Evolutionary conservation across 2,797 vertebrate species (phyloP).

Genomic region (Gadopsis marmoratus): DNA sequence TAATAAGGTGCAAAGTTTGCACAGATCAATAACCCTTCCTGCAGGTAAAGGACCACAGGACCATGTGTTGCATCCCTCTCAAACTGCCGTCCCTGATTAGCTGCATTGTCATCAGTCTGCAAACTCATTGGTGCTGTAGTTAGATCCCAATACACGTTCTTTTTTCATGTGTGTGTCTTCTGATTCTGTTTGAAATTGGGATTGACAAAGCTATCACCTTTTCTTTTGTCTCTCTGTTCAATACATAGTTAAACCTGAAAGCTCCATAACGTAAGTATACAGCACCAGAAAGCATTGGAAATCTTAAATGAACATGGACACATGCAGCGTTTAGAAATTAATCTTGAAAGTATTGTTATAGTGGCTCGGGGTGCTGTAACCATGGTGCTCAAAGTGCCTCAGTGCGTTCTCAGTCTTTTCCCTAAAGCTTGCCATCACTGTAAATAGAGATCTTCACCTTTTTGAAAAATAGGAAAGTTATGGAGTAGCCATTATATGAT

Average conservation of each 20-base stretch:
- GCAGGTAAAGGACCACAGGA: constrained; percentile 48
- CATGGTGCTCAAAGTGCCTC: neutral
- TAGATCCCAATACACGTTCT: neutral
- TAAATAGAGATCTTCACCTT: constrained; percentile 14
- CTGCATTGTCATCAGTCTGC: constrained; percentile 19
- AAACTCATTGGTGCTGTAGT: constrained; percentile 5
- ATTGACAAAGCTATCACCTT: neutral
- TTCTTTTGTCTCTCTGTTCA: neutral
- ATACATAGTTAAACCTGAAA: neutral
- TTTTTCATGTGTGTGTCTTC: neutral
- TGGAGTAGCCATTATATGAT: neutral
- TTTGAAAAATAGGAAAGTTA: neutral
- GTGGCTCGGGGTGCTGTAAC: neutral
- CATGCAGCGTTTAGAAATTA: neutral
- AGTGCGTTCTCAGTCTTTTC: neutral
- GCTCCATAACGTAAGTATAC: neutral
- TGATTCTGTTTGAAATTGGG: neutral
- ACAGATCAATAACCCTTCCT: constrained; percentile 59
- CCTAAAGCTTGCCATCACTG: neutral
- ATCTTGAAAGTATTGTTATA: neutral
- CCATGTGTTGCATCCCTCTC: constrained; percentile 38
- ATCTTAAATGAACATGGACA: neutral
- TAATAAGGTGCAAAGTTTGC: constrained; percentile 69
- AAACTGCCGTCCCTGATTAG: constrained; percentile 39
- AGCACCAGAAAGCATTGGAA: too few relatives aligned